These are phyloP conservation scores for Catharus minimus DNA, from an alignment of 2,113 vertebrate species.

Conservation along the genomic window DNA sequence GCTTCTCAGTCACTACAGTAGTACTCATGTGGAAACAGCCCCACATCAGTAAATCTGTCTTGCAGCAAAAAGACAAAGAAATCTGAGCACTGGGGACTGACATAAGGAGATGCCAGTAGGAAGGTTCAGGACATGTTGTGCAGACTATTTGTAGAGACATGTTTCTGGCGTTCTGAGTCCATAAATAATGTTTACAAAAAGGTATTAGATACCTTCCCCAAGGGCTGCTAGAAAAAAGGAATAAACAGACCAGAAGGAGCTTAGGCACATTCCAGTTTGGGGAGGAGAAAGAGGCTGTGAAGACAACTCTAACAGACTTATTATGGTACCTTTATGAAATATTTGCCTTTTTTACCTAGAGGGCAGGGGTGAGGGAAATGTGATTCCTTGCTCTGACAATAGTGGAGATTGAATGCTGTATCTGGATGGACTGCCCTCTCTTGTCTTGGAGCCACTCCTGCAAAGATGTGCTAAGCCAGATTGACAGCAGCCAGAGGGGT, in stretches of 20 bases:
- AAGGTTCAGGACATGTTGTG: not conserved
- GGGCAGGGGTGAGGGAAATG: conserved; percentile 11
- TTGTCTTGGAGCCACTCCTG: not conserved
- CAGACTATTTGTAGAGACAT: conserved; percentile 39
- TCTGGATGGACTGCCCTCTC: not conserved
- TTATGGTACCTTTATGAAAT: conserved; percentile 9
- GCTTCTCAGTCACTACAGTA: not conserved
- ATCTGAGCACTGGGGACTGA: not conserved
- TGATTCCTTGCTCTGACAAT: not conserved
- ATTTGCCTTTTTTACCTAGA: conserved; percentile 34
- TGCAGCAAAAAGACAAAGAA: conserved; percentile 15
- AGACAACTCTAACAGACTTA: conserved; percentile 26
- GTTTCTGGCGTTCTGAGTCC: not conserved
- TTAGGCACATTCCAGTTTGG: conserved; percentile 58
- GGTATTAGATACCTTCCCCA: conserved; percentile 38
- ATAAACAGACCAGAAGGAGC: conserved; percentile 28
- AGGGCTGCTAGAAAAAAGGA: conserved; percentile 36
- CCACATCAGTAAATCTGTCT: not conserved
- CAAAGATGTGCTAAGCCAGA: not conserved
- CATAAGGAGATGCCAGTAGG: not conserved
- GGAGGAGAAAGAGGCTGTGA: conserved; percentile 45
- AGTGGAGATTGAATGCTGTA: not conserved
- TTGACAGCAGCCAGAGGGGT: conserved; percentile 21
- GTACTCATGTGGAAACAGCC: not conserved
- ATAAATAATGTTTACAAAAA: conserved; percentile 32